Base-by-base conservation (phyloP, 1,140 invertebrate species). In the Pseudomyrmex concolor region DNA sequence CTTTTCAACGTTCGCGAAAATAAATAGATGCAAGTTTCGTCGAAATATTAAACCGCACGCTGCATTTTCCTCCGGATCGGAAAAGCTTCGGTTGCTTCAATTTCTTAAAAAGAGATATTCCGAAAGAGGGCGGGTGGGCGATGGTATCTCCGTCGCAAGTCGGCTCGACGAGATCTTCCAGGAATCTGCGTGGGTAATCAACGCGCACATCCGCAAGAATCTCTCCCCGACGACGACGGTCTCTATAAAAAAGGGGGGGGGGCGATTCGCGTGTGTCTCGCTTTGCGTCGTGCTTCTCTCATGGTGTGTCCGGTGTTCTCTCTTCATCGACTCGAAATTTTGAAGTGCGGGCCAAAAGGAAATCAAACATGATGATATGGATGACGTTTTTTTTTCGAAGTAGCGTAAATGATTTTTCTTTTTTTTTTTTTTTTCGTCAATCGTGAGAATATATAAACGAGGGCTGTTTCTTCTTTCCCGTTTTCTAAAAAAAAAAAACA, bases 41-140 rank as follows among this genome's bases (percentile, higher is more conserved):
- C 10, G n/a, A 55, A 45, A 45, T 45, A 8, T 10, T 7, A 34
- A 13, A 68, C 43, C 43, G 13, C 54, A 4, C 43, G 55, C 64
- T 15, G 51, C 76, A 48, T 60, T 59, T 59, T 70, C n/a, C 45
- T 66, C 43, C 76, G 54, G 43, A 71, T 43, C 54, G 19, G 54
- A 78, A 34, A 34, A 7, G 54, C 43, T 59, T 70, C n/a, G 22
- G 59, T 80, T 57, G 54, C n/a, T 70, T 34, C 54, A 71, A 80
- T 85, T 86, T 59, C 77, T 9, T n/a, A n/a, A 87, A 87, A 87
- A 87, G 85, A 85, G 86, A 87, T 87, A 83, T 63, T 85, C 67
- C 83, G 34, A 88, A 87, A 87, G 84, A 73, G 64, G 71, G 74
- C 74, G 64, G 85, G 64, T 55, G 68, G 76, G 86, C 66, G 74